Base-by-base conservation (phyloP, 2,888 invertebrate genomes). In the Pollenia amentaria region DNA sequence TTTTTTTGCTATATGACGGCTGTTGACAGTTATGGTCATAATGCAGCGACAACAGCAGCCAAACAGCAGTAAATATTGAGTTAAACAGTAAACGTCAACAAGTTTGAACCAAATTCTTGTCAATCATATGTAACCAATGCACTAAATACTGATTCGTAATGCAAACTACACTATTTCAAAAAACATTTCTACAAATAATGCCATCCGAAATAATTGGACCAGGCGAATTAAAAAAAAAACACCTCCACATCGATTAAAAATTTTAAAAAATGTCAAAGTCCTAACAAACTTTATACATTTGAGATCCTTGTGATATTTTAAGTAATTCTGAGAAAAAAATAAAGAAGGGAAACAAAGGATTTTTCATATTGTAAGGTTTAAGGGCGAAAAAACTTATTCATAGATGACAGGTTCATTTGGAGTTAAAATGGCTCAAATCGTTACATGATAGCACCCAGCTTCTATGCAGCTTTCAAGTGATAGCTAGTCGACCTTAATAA, bases 91-190 rank as follows among this genome's bases (percentile, higher is more conserved):
- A 78, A 87, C 84, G 90, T 90, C 91, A 91, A 90, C 90, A 88
- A 89, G 89, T 89, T 90, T 90, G 91, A 89, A 89, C 91, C 90
- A 91, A 91, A 91, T 91, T 90, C 91, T 91, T 89, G 79, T 87
- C 89, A 87, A 84, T 80, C 85, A 87, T 84, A 87, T 82, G 76
- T 76, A 29, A 70, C 44, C 21, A 29, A 70, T 29, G 46, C 64
- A 51, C 70, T 64, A 46, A 42, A 79, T 76, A 55, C 48, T 75
- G 60, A 14, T 12, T 60, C 42, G 51, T 53, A 60, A n/a, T 67
- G 42, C 18, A 29, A 67, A 48, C 65, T 80, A 80, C 80, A 82
- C 82, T 53, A 70, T 82, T 82, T 82, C 69, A 14, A 55, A 38
- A 65, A 29, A 53, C 53, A 53, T n/a, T 51, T 40, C n/a, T 62